phyloP scores from a whole-genome alignment of 2,888 invertebrate species.

The Hylaea fasciaria region DNA sequence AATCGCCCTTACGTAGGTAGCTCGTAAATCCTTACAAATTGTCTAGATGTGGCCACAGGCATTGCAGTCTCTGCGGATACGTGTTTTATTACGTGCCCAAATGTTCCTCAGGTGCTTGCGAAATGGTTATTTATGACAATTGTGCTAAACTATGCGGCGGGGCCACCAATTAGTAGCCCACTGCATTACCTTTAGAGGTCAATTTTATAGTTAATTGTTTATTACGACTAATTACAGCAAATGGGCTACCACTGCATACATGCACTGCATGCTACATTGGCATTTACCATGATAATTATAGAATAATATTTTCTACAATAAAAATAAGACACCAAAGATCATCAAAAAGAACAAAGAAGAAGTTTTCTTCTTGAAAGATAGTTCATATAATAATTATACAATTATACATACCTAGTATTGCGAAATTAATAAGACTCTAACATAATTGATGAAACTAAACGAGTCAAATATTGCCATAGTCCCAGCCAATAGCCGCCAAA shows the following conservation, averaged over 20 bases:
- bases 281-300: too few species aligned
- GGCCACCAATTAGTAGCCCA: slow-evolving; percentile 19
- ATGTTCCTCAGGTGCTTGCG: slow-evolving; percentile 52
- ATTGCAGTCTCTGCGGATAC: slow-evolving; percentile 62
- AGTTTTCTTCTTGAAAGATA: too few species aligned
- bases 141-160: slow-evolving; percentile 36
- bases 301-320: too few species aligned
- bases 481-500: slow-evolving; percentile 35
- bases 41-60: slow-evolving; percentile 67
- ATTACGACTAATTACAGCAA: not conserved
- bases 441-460: not conserved
- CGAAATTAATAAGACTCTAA: too few species aligned
- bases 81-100: slow-evolving; percentile 67
- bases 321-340: too few species aligned
- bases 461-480: slow-evolving; percentile 26
- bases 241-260: too few species aligned
- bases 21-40: slow-evolving; percentile 68
- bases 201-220: not conserved
- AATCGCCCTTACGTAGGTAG: slow-evolving; percentile 53
- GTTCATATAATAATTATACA: too few species aligned
- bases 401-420: too few species aligned
- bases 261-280: too few species aligned
- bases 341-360: too few species aligned
- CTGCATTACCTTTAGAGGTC: slow-evolving; percentile 3
- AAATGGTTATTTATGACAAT: slow-evolving; percentile 62